phyloP scores from a whole-genome alignment of 2,797 vertebrate genomes.

The Lophius americanus region DNA sequence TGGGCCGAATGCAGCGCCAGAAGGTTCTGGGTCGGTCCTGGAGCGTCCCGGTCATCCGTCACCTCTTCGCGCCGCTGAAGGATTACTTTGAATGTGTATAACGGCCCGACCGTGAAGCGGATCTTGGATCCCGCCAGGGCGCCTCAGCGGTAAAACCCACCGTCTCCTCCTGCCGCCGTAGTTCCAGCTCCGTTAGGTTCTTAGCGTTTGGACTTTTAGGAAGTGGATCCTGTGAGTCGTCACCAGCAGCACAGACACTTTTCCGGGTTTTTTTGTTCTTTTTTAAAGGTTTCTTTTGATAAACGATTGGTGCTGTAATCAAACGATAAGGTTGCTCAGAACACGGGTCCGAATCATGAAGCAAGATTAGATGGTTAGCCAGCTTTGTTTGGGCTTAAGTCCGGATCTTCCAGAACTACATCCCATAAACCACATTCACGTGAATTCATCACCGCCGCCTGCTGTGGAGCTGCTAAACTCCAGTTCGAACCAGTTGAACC shows the following conservation, averaged over 20 bases:
- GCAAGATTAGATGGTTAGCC: slow-evolving; percentile 1
- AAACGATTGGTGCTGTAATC: slow-evolving; percentile 40
- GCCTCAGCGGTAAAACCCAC: slow-evolving; percentile 2
- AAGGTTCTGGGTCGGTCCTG: slow-evolving; percentile 91
- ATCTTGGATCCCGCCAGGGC: neutral
- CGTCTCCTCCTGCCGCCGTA: slow-evolving; percentile 1
- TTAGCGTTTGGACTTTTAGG: slow-evolving; percentile 31
- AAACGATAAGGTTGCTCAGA: slow-evolving; percentile 21
- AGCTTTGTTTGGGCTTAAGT: slow-evolving; percentile 25
- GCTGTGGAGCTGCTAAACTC: too few species aligned
- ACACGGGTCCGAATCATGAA: slow-evolving; percentile 39
- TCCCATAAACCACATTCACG: neutral
- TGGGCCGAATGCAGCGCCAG: slow-evolving; percentile 87
- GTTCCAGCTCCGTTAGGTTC: slow-evolving; percentile 15
- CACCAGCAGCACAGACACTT: slow-evolving; percentile 59
- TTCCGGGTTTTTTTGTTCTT: slow-evolving; percentile 14
- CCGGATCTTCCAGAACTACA: neutral
- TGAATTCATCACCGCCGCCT: neutral
- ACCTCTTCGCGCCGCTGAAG: slow-evolving; percentile 94
- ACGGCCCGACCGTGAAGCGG: slow-evolving; percentile 21
- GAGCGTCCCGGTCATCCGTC: slow-evolving; percentile 94
- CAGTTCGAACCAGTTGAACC: neutral
- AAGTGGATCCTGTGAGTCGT: slow-evolving; percentile 16
- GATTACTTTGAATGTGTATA: slow-evolving; percentile 95
- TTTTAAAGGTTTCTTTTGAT: slow-evolving; percentile 4